Evolutionary conservation across 2,113 vertebrate genomes (phyloP), one percentile per base, ranked within the genome.

Genomic region (Tiliqua scincoides): DNA sequence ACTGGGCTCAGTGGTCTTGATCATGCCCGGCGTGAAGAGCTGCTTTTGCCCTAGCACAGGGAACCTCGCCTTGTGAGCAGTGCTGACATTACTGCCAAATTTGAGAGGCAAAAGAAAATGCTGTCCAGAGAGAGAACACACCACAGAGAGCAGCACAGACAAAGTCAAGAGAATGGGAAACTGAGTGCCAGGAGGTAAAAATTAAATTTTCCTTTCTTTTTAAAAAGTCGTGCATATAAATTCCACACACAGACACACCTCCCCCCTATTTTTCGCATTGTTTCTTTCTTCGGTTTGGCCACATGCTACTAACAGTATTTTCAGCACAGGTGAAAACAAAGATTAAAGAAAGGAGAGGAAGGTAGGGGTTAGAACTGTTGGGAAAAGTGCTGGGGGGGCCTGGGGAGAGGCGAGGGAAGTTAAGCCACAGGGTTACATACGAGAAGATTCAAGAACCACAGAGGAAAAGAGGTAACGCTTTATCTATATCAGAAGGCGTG

Each of bases 381-480:
- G 93, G 91, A 92, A 91, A 92, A 92, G 94, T 93, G 91, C 91
- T 21, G 87, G 84, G 86, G 68, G 84, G 82, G 65, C 20, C 7
- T 21, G 43, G 5, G 40, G 67, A 27, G 87, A 86, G 90, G 84
- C 59, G 57, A 79, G 89, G 91, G 94, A 92, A 95, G 96, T 95
- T 96, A 98, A 98, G 97, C 97, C 98, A 99, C 98, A 97, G 97
- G 96, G 96, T 97, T 97, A 98, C 98, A 96, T 94, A 99, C 97
- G 96, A 97, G 76, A 30, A 79, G 96, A 32, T 59, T 97, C 97
- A 98, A 98, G 97, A 98, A 97, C 97, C 98, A 99, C 98, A 96
- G 96, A 97, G 97, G 96, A 97, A 97, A 97, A 97, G 96, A 97
- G 96, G 97, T 97, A 97, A 98, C 97, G 96, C 97, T 97, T 95